Evolutionary conservation across 2,888 invertebrate species (phyloP).

Genomic region (Hirtodrosophila histrioides): DNA sequence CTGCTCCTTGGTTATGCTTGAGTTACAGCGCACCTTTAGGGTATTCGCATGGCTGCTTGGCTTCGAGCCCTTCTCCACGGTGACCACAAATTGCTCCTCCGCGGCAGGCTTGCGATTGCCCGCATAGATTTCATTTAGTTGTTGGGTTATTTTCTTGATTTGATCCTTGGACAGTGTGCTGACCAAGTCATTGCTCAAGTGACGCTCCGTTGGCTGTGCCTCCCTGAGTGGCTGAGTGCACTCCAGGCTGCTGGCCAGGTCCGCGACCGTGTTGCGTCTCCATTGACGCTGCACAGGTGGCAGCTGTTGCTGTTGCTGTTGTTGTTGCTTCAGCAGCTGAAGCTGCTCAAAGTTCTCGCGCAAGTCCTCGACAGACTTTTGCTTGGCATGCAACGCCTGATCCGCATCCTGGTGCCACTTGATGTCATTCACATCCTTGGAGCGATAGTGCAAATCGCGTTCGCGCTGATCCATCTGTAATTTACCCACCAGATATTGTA

Average conservation of each 20-base stretch:
- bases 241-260: constrained; percentile 91
- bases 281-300: constrained; percentile 85
- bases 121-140: constrained; percentile 92
- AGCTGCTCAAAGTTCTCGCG: constrained; percentile 90
- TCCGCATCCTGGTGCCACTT: constrained; percentile 92
- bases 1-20: constrained; percentile 85
- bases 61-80: constrained; percentile 85
- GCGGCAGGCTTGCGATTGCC: constrained; percentile 70
- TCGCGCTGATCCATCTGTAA: constrained; percentile 91
- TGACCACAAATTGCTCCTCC: constrained; percentile 87
- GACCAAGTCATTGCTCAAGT: constrained; percentile 91
- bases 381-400: constrained; percentile 91
- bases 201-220: constrained; percentile 84
- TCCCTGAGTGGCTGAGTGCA: constrained; percentile 85
- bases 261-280: constrained; percentile 92
- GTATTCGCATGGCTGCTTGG: constrained; percentile 75
- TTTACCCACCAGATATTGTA: constrained; percentile 90
- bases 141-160: constrained; percentile 91
- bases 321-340: constrained; percentile 85
- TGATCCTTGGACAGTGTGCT: constrained; percentile 94
- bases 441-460: constrained; percentile 92
- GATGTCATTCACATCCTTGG: constrained; percentile 89
- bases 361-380: constrained; percentile 94
- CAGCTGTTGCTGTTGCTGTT: constrained; percentile 85
- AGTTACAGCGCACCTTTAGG: constrained; percentile 87